phyloP scores from a whole-genome alignment of 2,888 invertebrate species.

The Aphodius sticticus region DNA sequence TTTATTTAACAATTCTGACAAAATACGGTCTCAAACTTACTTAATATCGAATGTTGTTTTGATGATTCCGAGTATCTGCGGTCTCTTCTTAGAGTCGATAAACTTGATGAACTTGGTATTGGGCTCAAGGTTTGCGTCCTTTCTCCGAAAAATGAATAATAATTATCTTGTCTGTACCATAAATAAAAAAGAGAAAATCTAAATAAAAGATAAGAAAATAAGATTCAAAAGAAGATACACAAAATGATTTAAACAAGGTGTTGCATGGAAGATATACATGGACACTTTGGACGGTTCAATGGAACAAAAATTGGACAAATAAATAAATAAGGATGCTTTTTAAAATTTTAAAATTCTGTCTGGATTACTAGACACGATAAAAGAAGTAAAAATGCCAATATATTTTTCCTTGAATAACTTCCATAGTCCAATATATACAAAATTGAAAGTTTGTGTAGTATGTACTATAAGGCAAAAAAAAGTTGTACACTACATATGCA shows the following conservation, averaged over 20 bases:
- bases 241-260: constrained; percentile 16
- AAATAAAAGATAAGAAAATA: constrained; percentile 20
- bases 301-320: too few species aligned
- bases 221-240: constrained; percentile 12
- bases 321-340: too few species aligned
- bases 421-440: too few species aligned
- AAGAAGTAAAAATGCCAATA: too few species aligned
- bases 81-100: constrained; percentile 58
- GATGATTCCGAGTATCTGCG: constrained; percentile 63
- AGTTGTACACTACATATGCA: too few species aligned
- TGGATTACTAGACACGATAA: too few species aligned
- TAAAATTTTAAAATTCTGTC: too few species aligned
- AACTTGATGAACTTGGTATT: constrained; percentile 84
- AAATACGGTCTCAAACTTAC: constrained; percentile 55
- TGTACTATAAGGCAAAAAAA: too few species aligned
- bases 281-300: too few species aligned
- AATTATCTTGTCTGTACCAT: background rate
- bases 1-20: background rate
- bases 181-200: constrained; percentile 10
- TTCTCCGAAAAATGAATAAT: constrained; percentile 64
- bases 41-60: constrained; percentile 66
- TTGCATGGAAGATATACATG: too few species aligned
- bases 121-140: constrained; percentile 84
- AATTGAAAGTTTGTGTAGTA: too few species aligned
- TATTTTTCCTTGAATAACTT: too few species aligned